Evolutionary conservation across 2,888 invertebrate species (phyloP).

Genomic region (Notocelia uddmanniana): DNA sequence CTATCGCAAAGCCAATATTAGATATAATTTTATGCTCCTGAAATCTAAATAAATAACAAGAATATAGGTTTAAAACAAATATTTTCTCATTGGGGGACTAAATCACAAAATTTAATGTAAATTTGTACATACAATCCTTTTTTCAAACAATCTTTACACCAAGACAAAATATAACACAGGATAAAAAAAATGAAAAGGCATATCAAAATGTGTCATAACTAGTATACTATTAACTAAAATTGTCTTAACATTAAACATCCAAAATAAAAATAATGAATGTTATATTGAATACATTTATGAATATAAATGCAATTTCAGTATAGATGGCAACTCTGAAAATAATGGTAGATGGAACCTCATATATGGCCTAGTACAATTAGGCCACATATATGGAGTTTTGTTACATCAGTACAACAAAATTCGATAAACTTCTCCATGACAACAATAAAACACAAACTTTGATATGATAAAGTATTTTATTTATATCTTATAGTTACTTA

Average conservation of each 20-base stretch:
- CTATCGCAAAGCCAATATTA: constrained; percentile 32
- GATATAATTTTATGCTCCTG: constrained; percentile 18
- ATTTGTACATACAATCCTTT: constrained; percentile 16
- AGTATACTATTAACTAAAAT: constrained; percentile 5
- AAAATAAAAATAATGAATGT: constrained; percentile 24
- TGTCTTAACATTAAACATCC: constrained; percentile 30
- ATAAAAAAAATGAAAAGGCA: constrained; percentile 1
- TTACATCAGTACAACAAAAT: too few relatives aligned
- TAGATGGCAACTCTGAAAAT: background rate
- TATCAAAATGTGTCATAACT: constrained; percentile 20
- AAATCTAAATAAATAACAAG: constrained; percentile 10
- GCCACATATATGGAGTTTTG: too few relatives aligned
- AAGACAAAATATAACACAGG: background rate
- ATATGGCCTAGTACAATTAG: too few relatives aligned
- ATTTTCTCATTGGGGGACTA: constrained; percentile 1
- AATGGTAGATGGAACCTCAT: background rate
- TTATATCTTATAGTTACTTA: constrained; percentile 40
- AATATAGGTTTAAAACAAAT: constrained; percentile 27
- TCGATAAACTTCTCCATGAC: constrained; percentile 27
- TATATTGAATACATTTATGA: constrained; percentile 26
- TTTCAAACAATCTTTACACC: background rate
- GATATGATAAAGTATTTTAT: constrained; percentile 44
- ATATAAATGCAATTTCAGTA: constrained; percentile 16
- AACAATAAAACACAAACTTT: constrained; percentile 29
- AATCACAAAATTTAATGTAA: constrained; percentile 31